These are phyloP conservation scores for Protodeltote pygarga DNA, from an alignment of 2,888 invertebrate species.

Conservation along the genomic window DNA sequence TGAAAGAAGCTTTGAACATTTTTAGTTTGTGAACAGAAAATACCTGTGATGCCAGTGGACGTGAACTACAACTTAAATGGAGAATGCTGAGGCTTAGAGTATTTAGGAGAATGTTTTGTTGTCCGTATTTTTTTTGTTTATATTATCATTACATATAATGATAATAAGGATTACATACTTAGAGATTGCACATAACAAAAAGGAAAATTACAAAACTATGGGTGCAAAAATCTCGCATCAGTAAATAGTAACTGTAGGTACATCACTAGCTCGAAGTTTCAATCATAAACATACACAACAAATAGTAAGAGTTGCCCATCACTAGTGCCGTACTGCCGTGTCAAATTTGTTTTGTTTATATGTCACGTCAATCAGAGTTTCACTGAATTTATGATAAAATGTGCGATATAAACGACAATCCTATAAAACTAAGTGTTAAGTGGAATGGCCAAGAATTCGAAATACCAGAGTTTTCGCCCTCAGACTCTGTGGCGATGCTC, in stretches of 20 bases:
- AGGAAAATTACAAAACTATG: too few relatives aligned
- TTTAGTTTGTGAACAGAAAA: too few relatives aligned
- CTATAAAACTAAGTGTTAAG: conserved; percentile 91
- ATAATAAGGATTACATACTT: too few relatives aligned
- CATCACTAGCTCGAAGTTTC: conserved; percentile 4
- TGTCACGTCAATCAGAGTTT: conserved; percentile 64
- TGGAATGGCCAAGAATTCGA: conserved; percentile 97
- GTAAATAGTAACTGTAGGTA: not conserved
- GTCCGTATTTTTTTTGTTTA: too few relatives aligned
- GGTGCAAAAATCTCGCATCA: too few relatives aligned
- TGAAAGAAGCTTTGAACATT: too few relatives aligned
- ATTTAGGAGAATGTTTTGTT: too few relatives aligned
- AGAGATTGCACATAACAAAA: too few relatives aligned
- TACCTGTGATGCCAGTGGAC: too few relatives aligned
- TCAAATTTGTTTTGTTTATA: conserved; percentile 73
- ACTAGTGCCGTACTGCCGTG: conserved; percentile 43
- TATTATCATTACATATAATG: too few relatives aligned
- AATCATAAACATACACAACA: not conserved
- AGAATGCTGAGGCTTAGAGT: too few relatives aligned
- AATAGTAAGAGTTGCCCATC: conserved; percentile 16
- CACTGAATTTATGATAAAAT: conserved; percentile 60
- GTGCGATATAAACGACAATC: conserved; percentile 82
- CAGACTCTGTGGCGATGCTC: conserved; percentile 93
- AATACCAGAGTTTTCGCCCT: conserved; percentile 91
- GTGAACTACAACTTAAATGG: too few relatives aligned